These are phyloP conservation scores for Dolomedes plantarius DNA, from an alignment of 2,888 invertebrate species.

Conservation along the genomic window DNA sequence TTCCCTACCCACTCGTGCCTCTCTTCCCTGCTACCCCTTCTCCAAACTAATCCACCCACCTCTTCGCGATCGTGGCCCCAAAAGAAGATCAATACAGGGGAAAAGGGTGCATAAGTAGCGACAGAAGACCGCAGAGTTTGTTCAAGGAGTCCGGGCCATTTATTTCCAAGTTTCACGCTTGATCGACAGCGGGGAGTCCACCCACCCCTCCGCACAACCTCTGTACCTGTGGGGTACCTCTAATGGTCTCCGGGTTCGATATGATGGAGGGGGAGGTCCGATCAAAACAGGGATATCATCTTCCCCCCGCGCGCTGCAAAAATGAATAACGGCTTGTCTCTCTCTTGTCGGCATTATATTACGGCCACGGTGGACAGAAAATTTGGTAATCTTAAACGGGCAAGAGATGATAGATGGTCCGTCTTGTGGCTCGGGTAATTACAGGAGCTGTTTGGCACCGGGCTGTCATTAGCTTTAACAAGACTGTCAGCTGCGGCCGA, in stretches of 20 bases:
- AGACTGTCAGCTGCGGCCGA: no score
- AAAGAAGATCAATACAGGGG: constrained; percentile 53
- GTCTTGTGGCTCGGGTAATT: no score
- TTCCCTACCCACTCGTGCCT: not conserved
- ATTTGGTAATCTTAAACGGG: not conserved
- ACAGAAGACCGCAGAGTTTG: constrained; percentile 53
- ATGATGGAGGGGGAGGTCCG: not conserved
- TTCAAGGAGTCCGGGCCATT: constrained; percentile 57
- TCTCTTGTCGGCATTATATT: not conserved
- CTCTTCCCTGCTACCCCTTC: constrained; percentile 27
- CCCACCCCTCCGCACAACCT: not conserved
- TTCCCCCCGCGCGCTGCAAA: constrained; percentile 39
- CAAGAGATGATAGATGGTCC: not conserved
- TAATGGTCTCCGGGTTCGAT: constrained; percentile 47
- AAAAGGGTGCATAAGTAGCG: constrained; percentile 69
- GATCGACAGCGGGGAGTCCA: constrained; percentile 34
- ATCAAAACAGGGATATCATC: constrained; percentile 57
- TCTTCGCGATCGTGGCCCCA: not conserved
- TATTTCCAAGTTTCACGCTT: constrained; percentile 64
- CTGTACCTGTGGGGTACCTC: constrained; percentile 31
- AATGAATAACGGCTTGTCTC: constrained; percentile 36
- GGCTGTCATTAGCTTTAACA: no score
- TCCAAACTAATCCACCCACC: constrained; percentile 40
- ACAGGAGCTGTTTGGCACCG: not conserved
- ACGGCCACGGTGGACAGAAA: not conserved